Conservation (phyloP, 2,888 invertebrate species). For the Parascotia fuliginaria region DNA sequence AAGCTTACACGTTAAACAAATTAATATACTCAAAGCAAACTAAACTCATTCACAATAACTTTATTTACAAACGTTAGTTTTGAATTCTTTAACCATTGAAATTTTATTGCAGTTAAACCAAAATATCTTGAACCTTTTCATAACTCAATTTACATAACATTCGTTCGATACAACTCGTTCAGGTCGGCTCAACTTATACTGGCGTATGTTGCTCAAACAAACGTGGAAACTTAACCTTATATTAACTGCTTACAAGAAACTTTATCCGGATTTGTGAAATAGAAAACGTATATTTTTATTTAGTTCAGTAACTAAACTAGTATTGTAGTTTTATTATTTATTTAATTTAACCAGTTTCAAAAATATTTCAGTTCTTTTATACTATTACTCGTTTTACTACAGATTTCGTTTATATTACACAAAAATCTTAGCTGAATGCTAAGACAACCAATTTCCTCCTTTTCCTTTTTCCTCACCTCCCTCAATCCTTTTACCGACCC, state of each 20-base stretch:
- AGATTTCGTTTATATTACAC: too few species aligned
- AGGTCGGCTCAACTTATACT: background rate
- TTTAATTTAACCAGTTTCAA: too few species aligned
- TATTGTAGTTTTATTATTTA: too few species aligned
- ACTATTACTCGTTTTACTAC: too few species aligned
- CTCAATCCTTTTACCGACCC: too few species aligned
- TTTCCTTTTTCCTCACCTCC: too few species aligned
- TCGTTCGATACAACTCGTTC: background rate
- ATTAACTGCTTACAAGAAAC: conserved; percentile 11
- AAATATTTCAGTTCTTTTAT: too few species aligned
- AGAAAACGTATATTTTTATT: conserved; percentile 2
- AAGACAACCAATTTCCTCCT: too few species aligned
- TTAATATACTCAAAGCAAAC: too few species aligned
- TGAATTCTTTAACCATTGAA: conserved; percentile 3
- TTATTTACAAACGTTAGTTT: background rate
- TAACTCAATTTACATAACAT: background rate
- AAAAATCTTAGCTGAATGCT: too few species aligned
- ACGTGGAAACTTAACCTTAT: conserved; percentile 7
- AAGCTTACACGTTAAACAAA: too few species aligned
- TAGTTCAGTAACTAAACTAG: too few species aligned
- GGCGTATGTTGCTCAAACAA: conserved; percentile 1
- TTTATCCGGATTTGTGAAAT: conserved; percentile 9
- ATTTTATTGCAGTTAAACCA: conserved; percentile 7
- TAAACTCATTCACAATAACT: background rate
- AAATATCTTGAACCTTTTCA: conserved; percentile 3